A percentile compares a stretch with the other conserved stretches of the same genome.
Evolutionary conservation across 2,888 invertebrate species (phyloP).

Genomic region (Lithophane socia): DNA sequence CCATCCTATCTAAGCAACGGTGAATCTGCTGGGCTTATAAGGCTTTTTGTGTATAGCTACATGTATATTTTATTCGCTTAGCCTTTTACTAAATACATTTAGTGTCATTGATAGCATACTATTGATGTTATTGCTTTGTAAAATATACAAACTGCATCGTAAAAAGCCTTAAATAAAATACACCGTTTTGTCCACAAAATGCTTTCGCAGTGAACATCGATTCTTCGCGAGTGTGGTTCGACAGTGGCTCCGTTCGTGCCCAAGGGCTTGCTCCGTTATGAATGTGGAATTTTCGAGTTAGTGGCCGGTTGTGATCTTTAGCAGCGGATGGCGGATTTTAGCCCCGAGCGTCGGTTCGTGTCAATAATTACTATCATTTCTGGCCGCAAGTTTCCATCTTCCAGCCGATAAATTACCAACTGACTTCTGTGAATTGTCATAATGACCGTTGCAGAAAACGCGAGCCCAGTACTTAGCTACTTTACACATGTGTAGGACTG

Average conservation of each 20-base stretch:
- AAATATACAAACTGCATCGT: slow-evolving; percentile 39
- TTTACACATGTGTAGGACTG: slow-evolving; percentile 70
- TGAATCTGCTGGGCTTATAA: slow-evolving; percentile 65
- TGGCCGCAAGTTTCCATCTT: slow-evolving; percentile 82
- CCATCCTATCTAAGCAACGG: slow-evolving; percentile 65
- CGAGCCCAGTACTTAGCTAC: slow-evolving; percentile 77
- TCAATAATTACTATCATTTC: slow-evolving; percentile 89
- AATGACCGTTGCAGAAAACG: slow-evolving; percentile 82
- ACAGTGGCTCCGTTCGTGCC: slow-evolving; percentile 77
- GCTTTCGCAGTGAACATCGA: slow-evolving; percentile 76
- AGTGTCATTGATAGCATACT: slow-evolving; percentile 40
- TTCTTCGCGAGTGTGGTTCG: slow-evolving; percentile 76
- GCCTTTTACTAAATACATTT: slow-evolving; percentile 43
- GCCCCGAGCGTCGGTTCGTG: slow-evolving; percentile 84
- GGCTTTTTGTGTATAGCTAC: slow-evolving; percentile 47
- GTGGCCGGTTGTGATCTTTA: slow-evolving; percentile 85
- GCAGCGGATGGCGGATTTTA: slow-evolving; percentile 77
- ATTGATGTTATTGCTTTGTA: slow-evolving; percentile 43
- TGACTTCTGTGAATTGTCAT: slow-evolving; percentile 87
- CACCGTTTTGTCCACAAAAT: slow-evolving; percentile 73
- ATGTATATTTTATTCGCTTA: slow-evolving; percentile 39
- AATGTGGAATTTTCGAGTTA: slow-evolving; percentile 88
- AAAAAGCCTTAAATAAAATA: slow-evolving; percentile 62
- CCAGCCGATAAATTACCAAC: slow-evolving; percentile 83
- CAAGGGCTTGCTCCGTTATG: slow-evolving; percentile 84